These are phyloP conservation scores for Eudasyphora cyanicolor DNA, from an alignment of 2,888 invertebrate species.

Conservation along the genomic window DNA sequence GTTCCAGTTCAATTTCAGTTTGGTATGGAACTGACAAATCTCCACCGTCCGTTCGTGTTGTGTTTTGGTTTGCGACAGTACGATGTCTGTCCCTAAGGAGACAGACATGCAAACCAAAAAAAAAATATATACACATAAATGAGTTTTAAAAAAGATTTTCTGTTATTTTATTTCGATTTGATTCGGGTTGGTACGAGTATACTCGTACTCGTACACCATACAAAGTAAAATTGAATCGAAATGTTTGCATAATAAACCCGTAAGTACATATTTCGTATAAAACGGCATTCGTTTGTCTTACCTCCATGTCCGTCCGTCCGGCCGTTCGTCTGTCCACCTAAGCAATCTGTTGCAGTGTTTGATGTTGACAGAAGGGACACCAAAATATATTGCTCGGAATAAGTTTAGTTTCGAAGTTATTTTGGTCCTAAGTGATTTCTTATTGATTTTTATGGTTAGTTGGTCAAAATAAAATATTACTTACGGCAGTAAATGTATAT, in stretches of 20 bases:
- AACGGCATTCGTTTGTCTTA: conserved; percentile 21
- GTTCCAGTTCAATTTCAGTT: conserved; percentile 43
- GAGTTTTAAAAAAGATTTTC: not conserved
- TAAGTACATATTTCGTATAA: conserved; percentile 46
- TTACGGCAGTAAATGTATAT: no score
- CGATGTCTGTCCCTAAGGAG: not conserved
- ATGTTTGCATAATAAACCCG: conserved; percentile 62
- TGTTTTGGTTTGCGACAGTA: not conserved
- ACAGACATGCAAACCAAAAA: not conserved
- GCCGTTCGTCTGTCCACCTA: conserved; percentile 12
- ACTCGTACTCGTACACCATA: no score
- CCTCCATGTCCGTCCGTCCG: conserved; percentile 7
- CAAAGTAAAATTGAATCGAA: conserved; percentile 24
- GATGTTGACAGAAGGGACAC: not conserved
- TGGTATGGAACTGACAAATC: conserved; percentile 57
- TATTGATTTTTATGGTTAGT: no score
- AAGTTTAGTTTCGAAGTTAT: no score
- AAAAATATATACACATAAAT: conserved; percentile 40
- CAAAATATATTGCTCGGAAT: no score
- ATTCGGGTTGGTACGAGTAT: no score
- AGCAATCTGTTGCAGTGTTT: conserved; percentile 23
- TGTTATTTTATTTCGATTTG: conserved; percentile 19
- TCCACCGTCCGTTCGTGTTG: no score
- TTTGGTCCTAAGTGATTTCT: no score
- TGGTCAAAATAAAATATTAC: no score